Conservation (phyloP, 2,888 invertebrate genomes). For the Neoitamus cyanurus region DNA sequence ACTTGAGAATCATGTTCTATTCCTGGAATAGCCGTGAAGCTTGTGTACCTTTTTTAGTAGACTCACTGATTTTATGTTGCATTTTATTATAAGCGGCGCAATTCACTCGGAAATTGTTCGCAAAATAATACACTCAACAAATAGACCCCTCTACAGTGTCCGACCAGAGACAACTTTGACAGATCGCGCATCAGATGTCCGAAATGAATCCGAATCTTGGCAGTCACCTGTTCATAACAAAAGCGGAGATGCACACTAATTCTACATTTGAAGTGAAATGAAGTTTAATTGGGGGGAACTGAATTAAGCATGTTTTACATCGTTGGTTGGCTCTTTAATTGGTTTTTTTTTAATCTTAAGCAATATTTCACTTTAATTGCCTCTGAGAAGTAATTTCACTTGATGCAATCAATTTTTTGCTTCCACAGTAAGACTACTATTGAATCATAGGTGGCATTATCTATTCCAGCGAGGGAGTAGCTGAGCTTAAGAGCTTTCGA, state of each 20-base stretch:
- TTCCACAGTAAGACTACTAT: too few species aligned
- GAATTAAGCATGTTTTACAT: too few species aligned
- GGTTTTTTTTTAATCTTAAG: too few species aligned
- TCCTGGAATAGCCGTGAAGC: neutral
- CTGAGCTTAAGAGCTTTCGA: too few species aligned
- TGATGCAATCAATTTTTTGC: too few species aligned
- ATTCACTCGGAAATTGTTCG: neutral
- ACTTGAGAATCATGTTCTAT: neutral
- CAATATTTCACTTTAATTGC: too few species aligned
- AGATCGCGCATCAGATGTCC: neutral
- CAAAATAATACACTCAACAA: neutral
- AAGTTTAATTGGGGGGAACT: neutral
- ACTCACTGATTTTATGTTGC: neutral
- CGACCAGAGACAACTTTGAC: neutral
- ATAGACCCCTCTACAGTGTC: neutral
- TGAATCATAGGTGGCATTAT: too few species aligned
- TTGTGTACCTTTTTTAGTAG: neutral
- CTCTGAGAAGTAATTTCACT: too few species aligned
- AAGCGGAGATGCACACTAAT: neutral
- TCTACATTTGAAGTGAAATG: neutral
- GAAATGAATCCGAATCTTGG: neutral
- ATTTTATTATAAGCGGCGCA: neutral
- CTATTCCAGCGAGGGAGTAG: too few species aligned
- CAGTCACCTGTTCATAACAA: neutral
- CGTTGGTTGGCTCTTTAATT: too few species aligned